phyloP scores from a whole-genome alignment of 1,140 invertebrate species.

The Scylla paramamosain region DNA sequence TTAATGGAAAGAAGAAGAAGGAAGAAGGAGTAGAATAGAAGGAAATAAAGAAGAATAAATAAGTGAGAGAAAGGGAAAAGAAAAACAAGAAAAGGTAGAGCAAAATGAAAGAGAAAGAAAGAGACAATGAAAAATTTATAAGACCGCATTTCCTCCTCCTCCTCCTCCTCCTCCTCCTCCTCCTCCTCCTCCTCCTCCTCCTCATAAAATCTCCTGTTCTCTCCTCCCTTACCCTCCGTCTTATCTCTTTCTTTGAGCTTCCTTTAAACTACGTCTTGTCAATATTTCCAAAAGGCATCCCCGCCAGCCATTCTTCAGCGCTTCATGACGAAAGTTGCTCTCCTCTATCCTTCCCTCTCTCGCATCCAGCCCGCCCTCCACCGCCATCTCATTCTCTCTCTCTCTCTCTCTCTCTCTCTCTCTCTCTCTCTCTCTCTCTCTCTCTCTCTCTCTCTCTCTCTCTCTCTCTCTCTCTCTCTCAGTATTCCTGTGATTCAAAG shows the following conservation, averaged over 20 bases:
- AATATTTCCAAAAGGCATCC: background rate
- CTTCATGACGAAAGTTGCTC: background rate
- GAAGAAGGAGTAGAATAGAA: too few relatives aligned
- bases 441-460: background rate
- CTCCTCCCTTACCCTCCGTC: background rate
- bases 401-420: background rate
- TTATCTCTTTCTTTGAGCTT: background rate
- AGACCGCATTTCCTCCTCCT: background rate
- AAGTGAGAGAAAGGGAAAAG: too few relatives aligned
- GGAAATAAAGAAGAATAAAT: too few relatives aligned
- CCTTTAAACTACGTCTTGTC: background rate
- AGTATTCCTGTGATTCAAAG: background rate
- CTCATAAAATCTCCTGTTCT: background rate
- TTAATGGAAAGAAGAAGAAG: too few relatives aligned
- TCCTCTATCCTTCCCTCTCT: background rate
- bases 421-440: background rate
- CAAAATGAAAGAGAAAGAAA: too few relatives aligned
- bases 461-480: background rate
- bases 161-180: slow-evolving; percentile 15
- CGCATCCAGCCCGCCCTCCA: background rate
- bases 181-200: background rate
- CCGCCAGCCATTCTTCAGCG: background rate
- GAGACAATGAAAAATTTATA: too few relatives aligned
- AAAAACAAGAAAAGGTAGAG: too few relatives aligned
- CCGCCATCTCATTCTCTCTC: background rate